phyloP scores from a whole-genome alignment of 1,140 invertebrate genomes.

The Glossosoma conforme region DNA sequence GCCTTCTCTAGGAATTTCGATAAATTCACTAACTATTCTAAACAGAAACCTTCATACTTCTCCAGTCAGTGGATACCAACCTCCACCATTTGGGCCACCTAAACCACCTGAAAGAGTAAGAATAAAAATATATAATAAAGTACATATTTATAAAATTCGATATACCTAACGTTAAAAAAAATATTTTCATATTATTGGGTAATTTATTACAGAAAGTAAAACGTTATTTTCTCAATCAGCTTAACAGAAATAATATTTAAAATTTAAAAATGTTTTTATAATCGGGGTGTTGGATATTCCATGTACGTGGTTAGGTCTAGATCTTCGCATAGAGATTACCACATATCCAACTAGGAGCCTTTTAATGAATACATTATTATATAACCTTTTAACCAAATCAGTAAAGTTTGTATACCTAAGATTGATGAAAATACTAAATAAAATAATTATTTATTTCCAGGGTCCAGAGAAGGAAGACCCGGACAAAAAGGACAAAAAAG shows the following conservation, averaged over 20 bases:
- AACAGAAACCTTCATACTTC: constrained; percentile 20
- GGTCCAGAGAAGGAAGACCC: constrained; percentile 28
- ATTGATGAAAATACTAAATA: not conserved
- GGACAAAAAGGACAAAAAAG: constrained; percentile 48
- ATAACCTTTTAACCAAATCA: not conserved
- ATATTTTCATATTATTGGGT: not conserved
- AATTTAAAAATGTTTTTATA: not conserved
- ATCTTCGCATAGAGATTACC: too few species aligned
- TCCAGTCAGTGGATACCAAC: constrained; percentile 8
- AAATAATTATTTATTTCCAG: not conserved
- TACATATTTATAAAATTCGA: not conserved
- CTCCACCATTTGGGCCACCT: constrained; percentile 26
- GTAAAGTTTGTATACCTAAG: not conserved
- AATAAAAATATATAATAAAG: constrained; percentile 2
- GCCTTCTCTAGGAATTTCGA: constrained; percentile 7
- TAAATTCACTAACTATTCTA: not conserved
- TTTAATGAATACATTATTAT: not conserved
- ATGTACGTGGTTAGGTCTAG: too few species aligned
- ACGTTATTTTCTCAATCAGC: too few species aligned
- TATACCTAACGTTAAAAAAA: constrained; percentile 7
- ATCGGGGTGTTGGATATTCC: too few species aligned
- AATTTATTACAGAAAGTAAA: not conserved
- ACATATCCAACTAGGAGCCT: not conserved
- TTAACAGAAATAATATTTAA: too few species aligned
- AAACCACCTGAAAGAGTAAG: constrained; percentile 16